Percentiles rank a stretch among this genome's conserved stretches.
phyloP scores from a whole-genome alignment of 2,113 vertebrate genomes.

The Cromileptes altivelis region DNA sequence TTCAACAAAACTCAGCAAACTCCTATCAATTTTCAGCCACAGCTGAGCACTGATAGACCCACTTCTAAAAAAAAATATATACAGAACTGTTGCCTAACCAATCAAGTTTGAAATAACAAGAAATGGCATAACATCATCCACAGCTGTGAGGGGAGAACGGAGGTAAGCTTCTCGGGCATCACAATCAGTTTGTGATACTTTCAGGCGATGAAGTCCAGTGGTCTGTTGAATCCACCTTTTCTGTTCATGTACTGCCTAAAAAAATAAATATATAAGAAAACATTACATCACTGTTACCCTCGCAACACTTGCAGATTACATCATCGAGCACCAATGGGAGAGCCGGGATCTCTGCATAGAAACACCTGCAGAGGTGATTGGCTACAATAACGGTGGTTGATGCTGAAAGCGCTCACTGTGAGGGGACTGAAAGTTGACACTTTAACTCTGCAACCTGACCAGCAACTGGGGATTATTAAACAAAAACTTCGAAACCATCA shows the following conservation, averaged over 20 bases:
- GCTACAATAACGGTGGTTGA: conserved; percentile 65
- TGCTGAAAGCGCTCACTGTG: conserved; percentile 24
- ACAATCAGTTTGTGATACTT: conserved; percentile 3
- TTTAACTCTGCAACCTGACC: conserved; percentile 20
- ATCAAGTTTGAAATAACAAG: conserved; percentile 15
- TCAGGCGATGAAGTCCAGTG: conserved; percentile 98
- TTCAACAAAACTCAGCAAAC: not conserved
- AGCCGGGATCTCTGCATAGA: conserved; percentile 74
- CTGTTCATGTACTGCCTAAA: conserved; percentile 98
- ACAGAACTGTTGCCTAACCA: conserved; percentile 22
- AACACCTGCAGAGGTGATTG: conserved; percentile 85
- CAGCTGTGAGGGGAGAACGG: not conserved
- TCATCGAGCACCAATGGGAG: conserved; percentile 85
- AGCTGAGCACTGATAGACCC: not conserved
- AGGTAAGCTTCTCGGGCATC: not conserved
- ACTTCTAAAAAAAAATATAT: conserved; percentile 8
- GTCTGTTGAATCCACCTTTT: conserved; percentile 99
- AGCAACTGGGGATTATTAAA: not conserved
- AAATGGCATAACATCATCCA: conserved; percentile 15
- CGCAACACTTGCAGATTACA: conserved; percentile 85
- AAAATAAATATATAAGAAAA: conserved; percentile 78
- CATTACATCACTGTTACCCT: conserved; percentile 85
- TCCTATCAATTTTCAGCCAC: not conserved
- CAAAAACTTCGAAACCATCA: not conserved
- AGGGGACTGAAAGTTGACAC: conserved; percentile 34